Evolutionary conservation across 2,888 invertebrate genomes (phyloP).

Genomic region (Zele albiditarsus): DNA sequence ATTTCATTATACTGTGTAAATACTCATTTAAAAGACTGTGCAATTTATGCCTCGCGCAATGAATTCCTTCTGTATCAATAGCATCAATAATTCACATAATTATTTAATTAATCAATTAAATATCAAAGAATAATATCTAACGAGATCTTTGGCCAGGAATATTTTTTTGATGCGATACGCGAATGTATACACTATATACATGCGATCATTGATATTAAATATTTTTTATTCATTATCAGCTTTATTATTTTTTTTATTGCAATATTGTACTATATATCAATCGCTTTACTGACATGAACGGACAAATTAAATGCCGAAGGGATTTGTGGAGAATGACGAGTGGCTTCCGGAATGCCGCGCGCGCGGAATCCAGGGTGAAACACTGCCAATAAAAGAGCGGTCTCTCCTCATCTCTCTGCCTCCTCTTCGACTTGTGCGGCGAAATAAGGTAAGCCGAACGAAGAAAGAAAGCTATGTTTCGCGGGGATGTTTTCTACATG

Average conservation of each 20-base stretch:
- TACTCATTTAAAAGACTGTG: too few species aligned
- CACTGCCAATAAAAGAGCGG: constrained; percentile 46
- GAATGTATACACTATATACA: too few species aligned
- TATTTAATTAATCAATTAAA: too few species aligned
- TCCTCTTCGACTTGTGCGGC: neutral
- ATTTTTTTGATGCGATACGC: too few species aligned
- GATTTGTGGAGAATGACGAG: constrained; percentile 21
- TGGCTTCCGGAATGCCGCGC: constrained; percentile 21
- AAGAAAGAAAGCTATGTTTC: constrained; percentile 25
- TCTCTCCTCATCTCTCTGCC: constrained; percentile 24
- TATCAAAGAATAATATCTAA: too few species aligned
- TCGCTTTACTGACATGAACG: constrained; percentile 13
- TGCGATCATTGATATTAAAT: too few species aligned
- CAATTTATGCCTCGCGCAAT: too few species aligned
- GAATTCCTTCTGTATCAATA: too few species aligned
- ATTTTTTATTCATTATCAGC: neutral
- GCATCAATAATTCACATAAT: too few species aligned
- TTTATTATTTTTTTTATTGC: neutral
- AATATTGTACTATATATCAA: constrained; percentile 29
- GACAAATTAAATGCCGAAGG: constrained; percentile 40
- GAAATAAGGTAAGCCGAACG: constrained; percentile 15
- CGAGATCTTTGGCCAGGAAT: too few species aligned
- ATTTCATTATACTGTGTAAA: too few species aligned
- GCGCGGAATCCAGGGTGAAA: constrained; percentile 39
- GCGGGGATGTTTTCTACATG: constrained; percentile 24